These are phyloP conservation scores for Cerastis rubricosa DNA, from an alignment of 2,888 invertebrate genomes.

Conservation along the genomic window DNA sequence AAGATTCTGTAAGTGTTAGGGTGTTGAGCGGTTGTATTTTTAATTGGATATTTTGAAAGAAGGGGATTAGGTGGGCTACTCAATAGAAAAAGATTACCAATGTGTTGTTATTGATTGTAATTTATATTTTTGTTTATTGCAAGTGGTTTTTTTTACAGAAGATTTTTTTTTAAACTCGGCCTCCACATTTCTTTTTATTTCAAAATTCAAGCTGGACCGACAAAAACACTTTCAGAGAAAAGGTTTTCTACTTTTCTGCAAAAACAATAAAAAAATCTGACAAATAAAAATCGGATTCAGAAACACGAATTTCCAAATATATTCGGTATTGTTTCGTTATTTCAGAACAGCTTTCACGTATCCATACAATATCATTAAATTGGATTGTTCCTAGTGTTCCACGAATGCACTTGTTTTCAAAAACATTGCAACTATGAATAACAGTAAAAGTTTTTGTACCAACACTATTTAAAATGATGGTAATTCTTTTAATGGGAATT, in stretches of 20 bases:
- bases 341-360: conserved; percentile 39
- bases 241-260: neutral
- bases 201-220: neutral
- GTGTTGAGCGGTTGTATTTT: conserved; percentile 21
- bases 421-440: conserved; percentile 28
- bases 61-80: neutral
- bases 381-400: conserved; percentile 13
- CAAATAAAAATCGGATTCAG: conserved; percentile 7
- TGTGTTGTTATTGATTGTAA: neutral
- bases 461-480: neutral
- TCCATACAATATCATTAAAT: conserved; percentile 28
- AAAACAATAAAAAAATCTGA: neutral
- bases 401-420: conserved; percentile 25
- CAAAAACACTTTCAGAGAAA: conserved; percentile 8
- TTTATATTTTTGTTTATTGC: neutral
- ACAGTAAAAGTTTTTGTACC: neutral
- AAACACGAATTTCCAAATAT: conserved; percentile 29
- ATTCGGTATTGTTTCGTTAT: conserved; percentile 41
- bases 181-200: neutral
- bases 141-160: neutral
- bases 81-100: neutral
- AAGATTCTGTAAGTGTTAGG: conserved; percentile 13
- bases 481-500: neutral
- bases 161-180: neutral
- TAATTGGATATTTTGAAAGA: conserved; percentile 22